Base-by-base conservation (phyloP, 2,888 invertebrate genomes). In the Frankliniella fusca region DNA sequence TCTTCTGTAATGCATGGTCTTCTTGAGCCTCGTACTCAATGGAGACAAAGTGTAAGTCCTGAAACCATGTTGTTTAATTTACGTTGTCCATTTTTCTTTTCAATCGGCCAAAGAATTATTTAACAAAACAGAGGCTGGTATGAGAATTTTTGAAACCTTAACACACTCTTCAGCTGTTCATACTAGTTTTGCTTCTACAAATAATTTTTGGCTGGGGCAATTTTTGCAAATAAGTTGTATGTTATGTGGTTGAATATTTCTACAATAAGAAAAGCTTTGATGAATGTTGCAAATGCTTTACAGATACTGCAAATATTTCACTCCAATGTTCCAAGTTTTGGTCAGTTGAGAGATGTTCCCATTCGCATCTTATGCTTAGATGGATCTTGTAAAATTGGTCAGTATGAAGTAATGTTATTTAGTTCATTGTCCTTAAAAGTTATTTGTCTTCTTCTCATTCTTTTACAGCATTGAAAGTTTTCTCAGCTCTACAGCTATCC, bases 311-410 rank as follows among this genome's bases (percentile, higher is more conserved):
- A 76, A 27, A 12, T 27, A 9, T 76, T 76, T 27, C 70, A 76
- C 27, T 23, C 70, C 8, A 27, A 12, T 27, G 27, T 23, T 10
- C 12, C 70, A 27, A 27, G 12, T 10, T 10, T 27, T 0, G 27
- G 27, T 27, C 3, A 23, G 70, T 27, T 76, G 23, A 27, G 27
- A 27, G 27, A 76, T 27, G 27, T 76, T 3, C 27, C 70, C 12
- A 23, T 76, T 23, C n/a, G 27, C 12, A 76, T 76, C 27, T 76
- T 76, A 27, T 76, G 70, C 27, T 27, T 76, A 27, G 70, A 76
- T 76, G 70, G 70, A 76, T 76, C 70, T 76, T 23, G 70, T 76
- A 23, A 76, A 12, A 76, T 10, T 76, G 70, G 70, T 76, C 8
- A 27, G 27, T 27, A 10, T 27, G 61, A 18, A 23, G 1, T 12